Evolutionary conservation across 2,888 invertebrate genomes (phyloP), one percentile per base, ranked within the genome.

Genomic region (Eupeodes luniger): DNA sequence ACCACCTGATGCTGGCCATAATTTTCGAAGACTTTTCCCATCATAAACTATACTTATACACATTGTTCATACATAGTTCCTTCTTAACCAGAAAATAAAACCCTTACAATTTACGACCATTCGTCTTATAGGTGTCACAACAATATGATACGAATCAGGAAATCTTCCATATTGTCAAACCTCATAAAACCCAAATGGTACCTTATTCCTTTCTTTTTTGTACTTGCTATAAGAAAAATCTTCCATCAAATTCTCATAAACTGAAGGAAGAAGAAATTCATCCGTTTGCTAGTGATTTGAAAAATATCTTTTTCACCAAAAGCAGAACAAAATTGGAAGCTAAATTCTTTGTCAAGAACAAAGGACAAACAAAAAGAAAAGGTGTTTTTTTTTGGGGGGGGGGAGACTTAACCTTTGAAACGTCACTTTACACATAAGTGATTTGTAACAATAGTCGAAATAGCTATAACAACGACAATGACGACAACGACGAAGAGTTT

Each of bases 201-300:
- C 66, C 12, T 55, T 19, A 4, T 5, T 5, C 61, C 9, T 40
- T 40, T 40, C 9, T 40, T 40, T 40, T 40, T 4, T 40, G 5
- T 40, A 7, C 9, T 40, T 40, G 40, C 40, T 40, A 40, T 27
- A 47, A 40, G 47, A 9, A 47, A 64, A 76, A 53, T 64, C 11
- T 12, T 66, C 76, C 66, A 77, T 77, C 76, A 77, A 57, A 66
- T 47, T 7, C n/a, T 5, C 66, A 66, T 66, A 77, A 77, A 57
- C 5, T 51, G 53, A 40, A 70, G 19, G 19, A 40, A 9, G 55
- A 55, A 70, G 44, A 55, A 55, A 70, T 70, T 55, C 55, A 70
- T 70, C 19, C 14, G 12, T 64, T 44, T 40, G 27, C 27, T 27
- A 7, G 2, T 7, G 36, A 49, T 27, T 27, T 55, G 19, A 55